These are phyloP conservation scores for Xylocopa sonorina DNA, from an alignment of 1,140 invertebrate genomes.

Conservation along the genomic window DNA sequence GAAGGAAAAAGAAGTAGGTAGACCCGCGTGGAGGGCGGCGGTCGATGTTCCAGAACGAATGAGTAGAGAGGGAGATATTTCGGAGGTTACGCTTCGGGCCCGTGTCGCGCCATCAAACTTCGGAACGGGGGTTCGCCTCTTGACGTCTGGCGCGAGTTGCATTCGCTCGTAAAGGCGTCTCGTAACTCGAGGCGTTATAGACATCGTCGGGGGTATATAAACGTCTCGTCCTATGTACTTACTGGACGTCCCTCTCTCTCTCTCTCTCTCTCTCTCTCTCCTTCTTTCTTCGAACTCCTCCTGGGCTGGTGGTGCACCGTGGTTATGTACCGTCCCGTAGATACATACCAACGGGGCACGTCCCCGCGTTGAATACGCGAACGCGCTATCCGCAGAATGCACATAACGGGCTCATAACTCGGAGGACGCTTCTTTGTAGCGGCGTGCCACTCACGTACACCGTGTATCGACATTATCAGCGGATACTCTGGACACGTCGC, in stretches of 20 bases:
- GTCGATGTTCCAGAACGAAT: slow-evolving; percentile 21
- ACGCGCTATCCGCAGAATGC: slow-evolving; percentile 31
- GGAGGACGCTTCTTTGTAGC: slow-evolving; percentile 47
- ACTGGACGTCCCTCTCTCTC: slow-evolving; percentile 57
- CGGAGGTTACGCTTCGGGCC: slow-evolving; percentile 63
- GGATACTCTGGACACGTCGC: background rate
- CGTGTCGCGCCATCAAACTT: slow-evolving; percentile 68
- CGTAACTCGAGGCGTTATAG: slow-evolving; percentile 82
- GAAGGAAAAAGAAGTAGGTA: background rate
- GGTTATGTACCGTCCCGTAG: background rate
- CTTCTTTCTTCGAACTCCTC: background rate
- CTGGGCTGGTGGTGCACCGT: background rate
- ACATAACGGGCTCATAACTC: slow-evolving; percentile 47
- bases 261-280: background rate
- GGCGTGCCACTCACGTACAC: slow-evolving; percentile 18
- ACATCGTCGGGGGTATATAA: slow-evolving; percentile 82
- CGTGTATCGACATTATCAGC: slow-evolving; percentile 38
- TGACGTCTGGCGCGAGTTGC: slow-evolving; percentile 80
- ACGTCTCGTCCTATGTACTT: slow-evolving; percentile 82
- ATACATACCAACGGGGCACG: slow-evolving; percentile 32
- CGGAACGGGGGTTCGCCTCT: slow-evolving; percentile 73
- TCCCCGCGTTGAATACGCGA: slow-evolving; percentile 16
- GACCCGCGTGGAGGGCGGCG: background rate
- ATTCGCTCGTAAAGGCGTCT: slow-evolving; percentile 82
- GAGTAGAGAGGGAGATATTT: slow-evolving; percentile 67